These are phyloP conservation scores for Tylochromis polylepis DNA, from an alignment of 2,113 vertebrate genomes.

Conservation along the genomic window DNA sequence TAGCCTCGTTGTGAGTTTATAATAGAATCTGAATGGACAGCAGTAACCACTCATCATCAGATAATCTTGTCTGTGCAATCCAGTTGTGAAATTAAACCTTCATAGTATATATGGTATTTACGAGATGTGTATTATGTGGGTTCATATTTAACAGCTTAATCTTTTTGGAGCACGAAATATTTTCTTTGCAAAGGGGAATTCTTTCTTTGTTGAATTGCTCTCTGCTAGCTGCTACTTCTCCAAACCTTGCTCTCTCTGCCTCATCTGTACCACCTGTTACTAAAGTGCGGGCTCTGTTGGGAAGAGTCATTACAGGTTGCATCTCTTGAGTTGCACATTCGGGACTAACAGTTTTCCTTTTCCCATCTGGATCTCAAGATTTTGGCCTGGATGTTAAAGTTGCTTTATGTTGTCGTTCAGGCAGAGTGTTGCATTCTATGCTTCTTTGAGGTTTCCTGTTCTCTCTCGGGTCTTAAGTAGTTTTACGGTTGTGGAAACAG, in stretches of 20 bases:
- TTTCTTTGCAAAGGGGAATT: not conserved
- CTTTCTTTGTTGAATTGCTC: not conserved
- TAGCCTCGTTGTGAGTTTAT: not conserved
- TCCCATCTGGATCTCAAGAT: not conserved
- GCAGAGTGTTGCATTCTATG: not conserved
- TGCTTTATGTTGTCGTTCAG: not conserved
- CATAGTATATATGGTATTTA: not conserved
- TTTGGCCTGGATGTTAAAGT: not conserved
- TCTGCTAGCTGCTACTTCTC: not conserved
- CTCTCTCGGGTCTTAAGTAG: not conserved
- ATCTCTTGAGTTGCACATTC: not conserved
- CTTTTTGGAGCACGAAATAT: not conserved
- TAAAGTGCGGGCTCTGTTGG: not conserved
- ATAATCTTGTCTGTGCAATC: not conserved
- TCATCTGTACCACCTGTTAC: not conserved
- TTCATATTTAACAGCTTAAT: not conserved
- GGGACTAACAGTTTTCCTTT: not conserved
- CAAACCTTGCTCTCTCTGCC: not conserved
- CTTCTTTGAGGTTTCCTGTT: not conserved
- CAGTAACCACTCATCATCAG: not conserved
- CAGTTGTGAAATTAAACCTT: not conserved
- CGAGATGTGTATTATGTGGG: not conserved
- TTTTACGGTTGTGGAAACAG: not conserved
- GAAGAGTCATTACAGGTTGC: not conserved
- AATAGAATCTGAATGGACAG: not conserved